Evolutionary conservation across 92 coral and sea anemone species (phyloP).

Genomic region (Porites cylindrica): DNA sequence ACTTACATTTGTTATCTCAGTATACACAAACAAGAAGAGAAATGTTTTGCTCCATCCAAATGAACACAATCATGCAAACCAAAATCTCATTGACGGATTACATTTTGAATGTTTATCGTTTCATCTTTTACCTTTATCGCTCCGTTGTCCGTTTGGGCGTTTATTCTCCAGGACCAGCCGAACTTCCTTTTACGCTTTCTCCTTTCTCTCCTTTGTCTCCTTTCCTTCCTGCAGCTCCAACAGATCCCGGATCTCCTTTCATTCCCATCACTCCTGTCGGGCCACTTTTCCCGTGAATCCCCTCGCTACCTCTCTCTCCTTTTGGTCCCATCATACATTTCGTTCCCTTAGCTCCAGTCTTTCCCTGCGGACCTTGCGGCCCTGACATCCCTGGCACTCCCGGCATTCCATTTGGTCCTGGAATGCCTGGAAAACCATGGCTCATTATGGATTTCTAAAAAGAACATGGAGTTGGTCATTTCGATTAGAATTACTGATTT

Average conservation of each 20-base stretch:
- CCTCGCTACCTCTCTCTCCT: not conserved
- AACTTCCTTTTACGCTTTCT: not conserved
- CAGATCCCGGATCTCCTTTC: not conserved
- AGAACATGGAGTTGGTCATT: not conserved
- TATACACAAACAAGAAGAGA: too few relatives aligned
- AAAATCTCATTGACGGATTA: too few relatives aligned
- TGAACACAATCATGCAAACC: too few relatives aligned
- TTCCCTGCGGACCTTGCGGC: not conserved
- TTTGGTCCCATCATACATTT: not conserved
- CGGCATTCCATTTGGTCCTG: not conserved
- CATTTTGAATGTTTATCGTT: too few relatives aligned
- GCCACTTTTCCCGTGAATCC: not conserved
- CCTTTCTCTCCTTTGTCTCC: constrained; percentile 8
- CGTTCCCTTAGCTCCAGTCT: not conserved
- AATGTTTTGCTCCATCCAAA: too few relatives aligned
- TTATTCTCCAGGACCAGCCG: not conserved
- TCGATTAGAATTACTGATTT: too few relatives aligned
- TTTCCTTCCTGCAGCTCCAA: not conserved
- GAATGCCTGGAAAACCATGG: not conserved
- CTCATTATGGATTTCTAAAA: not conserved
- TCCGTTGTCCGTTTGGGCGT: not conserved
- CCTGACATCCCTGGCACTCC: not conserved
- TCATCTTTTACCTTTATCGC: not conserved
- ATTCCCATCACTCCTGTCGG: not conserved
- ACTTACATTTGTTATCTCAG: too few relatives aligned